Conservation (phyloP, 2,797 vertebrate genomes). For the Manis crassicaudata region DNA sequence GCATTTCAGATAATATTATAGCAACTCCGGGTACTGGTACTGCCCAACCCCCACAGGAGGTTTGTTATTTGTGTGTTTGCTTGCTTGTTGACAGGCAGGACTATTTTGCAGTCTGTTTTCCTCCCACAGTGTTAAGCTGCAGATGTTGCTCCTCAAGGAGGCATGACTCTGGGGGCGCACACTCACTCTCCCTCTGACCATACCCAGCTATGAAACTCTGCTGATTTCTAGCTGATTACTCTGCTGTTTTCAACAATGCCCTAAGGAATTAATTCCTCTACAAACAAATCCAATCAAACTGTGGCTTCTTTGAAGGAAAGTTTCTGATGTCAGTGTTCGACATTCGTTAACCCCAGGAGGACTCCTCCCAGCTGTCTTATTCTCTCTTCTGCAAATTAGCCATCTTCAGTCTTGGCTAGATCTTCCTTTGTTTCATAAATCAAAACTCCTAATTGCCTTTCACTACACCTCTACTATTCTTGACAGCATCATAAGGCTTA, state of each 20-base stretch:
- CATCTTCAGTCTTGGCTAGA: background rate
- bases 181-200: background rate
- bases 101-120: background rate
- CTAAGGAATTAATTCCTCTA: background rate
- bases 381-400: background rate
- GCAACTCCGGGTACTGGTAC: background rate
- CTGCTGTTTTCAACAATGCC: background rate
- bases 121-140: background rate
- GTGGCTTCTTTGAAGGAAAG: background rate
- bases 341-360: background rate
- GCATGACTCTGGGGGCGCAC: background rate
- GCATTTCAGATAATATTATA: background rate
- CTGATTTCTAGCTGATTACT: background rate
- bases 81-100: background rate
- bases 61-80: background rate
- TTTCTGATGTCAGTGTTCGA: background rate
- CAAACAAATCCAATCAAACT: background rate
- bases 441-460: background rate
- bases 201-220: background rate
- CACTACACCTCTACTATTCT: background rate
- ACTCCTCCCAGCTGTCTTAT: background rate
- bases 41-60: background rate
- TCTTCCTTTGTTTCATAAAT: background rate
- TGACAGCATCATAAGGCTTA: background rate
- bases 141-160: background rate